Base-by-base conservation (phyloP, 2,888 invertebrate genomes). In the Anodontia alba region DNA sequence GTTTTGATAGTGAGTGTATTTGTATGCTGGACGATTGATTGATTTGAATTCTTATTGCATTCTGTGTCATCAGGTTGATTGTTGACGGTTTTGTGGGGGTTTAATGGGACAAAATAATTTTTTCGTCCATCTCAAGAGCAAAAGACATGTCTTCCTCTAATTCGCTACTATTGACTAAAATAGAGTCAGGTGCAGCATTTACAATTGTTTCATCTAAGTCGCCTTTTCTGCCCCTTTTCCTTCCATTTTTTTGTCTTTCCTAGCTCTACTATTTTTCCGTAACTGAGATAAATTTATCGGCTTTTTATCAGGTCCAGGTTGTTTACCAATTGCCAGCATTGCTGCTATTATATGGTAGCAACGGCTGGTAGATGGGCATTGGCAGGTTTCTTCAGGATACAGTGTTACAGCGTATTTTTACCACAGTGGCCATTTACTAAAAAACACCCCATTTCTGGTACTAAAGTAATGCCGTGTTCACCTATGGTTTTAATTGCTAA, bases 281-380 rank as follows among this genome's bases (percentile, higher is more conserved):
- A 67, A 17, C 29, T 1, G 20, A 2, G 42, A 36, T 23, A 74
- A 29, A 33, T 75, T 75, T 20, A 49, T 42, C n/a, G 36, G 38
- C 46, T 26, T 68, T 29, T 49, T 75, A 31, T 75, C 68, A 42
- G 36, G 33, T n/a, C 15, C 33, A 1, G 54, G 49, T 75, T 75
- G 68, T 12, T 23, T 10, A 0, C 75, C 75, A 26, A 69, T 69
- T 31, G 49, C 42, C 68, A 75, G 36, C 51, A 54, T 75, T 15
- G 75, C 75, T 15, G 69, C 46, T 20, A 75, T 26, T n/a, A 75
- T 75, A 38, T 75, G 75, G 10, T 20, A 38, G 29, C 75, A 75
- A 1, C 51, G 67, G n/a, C 54, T 33, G n/a, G 75, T 75, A 69
- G 75, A 68, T 12, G 75, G 54, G 54, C 75, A 75, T 17, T 49